Evolutionary conservation across 2,113 vertebrate genomes (phyloP).

Genomic region (Marcusenius ussheri): DNA sequence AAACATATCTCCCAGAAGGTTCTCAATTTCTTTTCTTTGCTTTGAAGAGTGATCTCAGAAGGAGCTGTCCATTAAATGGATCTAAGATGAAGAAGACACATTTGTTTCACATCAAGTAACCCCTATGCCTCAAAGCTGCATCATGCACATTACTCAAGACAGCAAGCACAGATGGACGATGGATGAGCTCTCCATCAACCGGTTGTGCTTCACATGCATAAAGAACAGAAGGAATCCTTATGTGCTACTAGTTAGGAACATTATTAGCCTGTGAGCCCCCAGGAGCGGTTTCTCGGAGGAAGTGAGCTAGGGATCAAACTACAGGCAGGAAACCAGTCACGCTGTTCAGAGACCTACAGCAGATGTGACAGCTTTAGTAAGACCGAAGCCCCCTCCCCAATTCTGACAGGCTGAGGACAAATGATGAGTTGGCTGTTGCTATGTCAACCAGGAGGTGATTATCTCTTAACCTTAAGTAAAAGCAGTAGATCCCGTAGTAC

Average conservation of each 20-base stretch:
- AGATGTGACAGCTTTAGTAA: neutral
- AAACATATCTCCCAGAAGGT: neutral
- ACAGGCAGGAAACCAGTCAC: neutral
- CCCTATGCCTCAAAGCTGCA: neutral
- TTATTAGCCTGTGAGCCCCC: neutral
- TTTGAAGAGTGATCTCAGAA: neutral
- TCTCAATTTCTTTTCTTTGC: neutral
- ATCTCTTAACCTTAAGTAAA: neutral
- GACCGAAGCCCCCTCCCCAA: neutral
- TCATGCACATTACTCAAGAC: neutral
- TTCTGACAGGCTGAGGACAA: constrained; percentile 1
- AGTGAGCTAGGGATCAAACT: neutral
- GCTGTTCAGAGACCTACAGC: neutral
- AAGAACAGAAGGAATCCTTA: neutral
- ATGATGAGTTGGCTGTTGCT: neutral
- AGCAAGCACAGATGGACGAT: neutral
- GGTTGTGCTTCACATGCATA: neutral
- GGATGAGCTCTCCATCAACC: neutral
- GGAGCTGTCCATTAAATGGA: neutral
- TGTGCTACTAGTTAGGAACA: neutral
- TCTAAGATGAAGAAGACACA: neutral
- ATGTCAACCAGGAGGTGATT: neutral
- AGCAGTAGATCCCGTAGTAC: neutral
- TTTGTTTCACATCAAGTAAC: neutral
- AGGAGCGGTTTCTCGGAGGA: neutral